Percentiles rank a stretch among this genome's conserved stretches.
Conservation (phyloP, 2,888 invertebrate species). For the Luperina testacea region DNA sequence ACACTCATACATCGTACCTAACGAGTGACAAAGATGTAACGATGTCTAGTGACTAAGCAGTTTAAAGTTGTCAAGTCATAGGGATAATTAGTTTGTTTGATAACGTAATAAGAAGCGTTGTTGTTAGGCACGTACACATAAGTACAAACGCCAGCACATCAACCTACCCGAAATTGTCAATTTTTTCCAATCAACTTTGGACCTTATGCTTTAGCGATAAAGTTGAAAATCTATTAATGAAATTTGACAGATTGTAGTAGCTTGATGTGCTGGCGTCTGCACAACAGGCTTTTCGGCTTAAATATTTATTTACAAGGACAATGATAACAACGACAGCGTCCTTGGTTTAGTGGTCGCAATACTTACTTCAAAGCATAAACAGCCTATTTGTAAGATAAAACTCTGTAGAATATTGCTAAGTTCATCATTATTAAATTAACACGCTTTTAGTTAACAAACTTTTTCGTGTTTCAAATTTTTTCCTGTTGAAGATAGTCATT, state of each 20-base stretch:
- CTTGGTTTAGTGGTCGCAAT: background rate
- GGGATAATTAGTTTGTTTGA: constrained; percentile 62
- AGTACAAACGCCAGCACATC: background rate
- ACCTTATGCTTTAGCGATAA: too few relatives aligned
- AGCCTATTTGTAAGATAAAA: constrained; percentile 13
- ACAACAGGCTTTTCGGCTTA: background rate
- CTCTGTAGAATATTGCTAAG: background rate
- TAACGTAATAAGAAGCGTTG: constrained; percentile 45
- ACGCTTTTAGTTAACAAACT: constrained; percentile 12
- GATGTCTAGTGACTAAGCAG: constrained; percentile 36
- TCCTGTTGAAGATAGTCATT: constrained; percentile 38
- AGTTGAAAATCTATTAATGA: too few relatives aligned
- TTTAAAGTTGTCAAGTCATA: constrained; percentile 59
- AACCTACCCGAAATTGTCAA: too few relatives aligned
- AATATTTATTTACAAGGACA: background rate
- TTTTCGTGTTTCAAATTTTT: constrained; percentile 34
- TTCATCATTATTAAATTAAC: constrained; percentile 34
- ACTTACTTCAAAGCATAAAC: background rate
- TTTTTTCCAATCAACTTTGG: too few relatives aligned
- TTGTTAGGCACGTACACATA: constrained; percentile 5
- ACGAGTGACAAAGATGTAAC: constrained; percentile 44
- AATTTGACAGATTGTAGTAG: too few relatives aligned
- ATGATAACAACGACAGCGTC: background rate
- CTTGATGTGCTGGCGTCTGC: too few relatives aligned
- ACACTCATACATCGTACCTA: background rate